phyloP scores from a whole-genome alignment of 2,888 invertebrate species.

The Yponomeuta sedellus region DNA sequence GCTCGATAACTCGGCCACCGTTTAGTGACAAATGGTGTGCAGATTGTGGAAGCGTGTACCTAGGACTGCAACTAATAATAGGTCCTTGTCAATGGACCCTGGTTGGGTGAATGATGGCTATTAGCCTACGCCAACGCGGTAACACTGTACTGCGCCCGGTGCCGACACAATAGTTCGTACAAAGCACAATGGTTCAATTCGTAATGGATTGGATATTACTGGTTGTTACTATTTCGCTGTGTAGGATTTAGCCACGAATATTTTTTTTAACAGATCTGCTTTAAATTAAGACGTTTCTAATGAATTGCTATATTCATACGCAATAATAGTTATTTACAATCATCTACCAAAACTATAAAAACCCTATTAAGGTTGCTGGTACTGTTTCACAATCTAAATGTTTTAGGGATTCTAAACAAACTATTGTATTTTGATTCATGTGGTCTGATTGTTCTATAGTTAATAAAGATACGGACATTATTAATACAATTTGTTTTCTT shows the following conservation, averaged over 20 bases:
- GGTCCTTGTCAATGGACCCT: conserved; percentile 50
- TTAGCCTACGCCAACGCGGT: conserved; percentile 39
- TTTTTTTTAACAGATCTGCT: not conserved
- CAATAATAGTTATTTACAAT: too few species aligned
- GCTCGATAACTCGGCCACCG: conserved; percentile 12
- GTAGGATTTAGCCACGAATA: not conserved
- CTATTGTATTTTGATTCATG: too few species aligned
- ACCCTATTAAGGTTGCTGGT: too few species aligned
- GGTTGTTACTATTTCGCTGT: not conserved
- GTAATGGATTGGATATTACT: not conserved
- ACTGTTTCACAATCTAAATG: too few species aligned
- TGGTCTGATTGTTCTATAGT: too few species aligned
- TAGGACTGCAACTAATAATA: conserved; percentile 42
- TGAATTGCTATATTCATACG: too few species aligned
- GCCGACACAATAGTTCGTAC: not conserved
- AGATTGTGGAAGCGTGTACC: conserved; percentile 23
- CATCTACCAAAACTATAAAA: too few species aligned
- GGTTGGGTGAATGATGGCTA: conserved; percentile 65
- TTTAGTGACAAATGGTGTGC: conserved; percentile 19
- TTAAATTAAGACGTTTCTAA: too few species aligned
- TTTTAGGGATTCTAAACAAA: too few species aligned
- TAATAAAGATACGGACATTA: too few species aligned
- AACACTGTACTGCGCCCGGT: not conserved
- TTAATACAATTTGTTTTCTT: too few species aligned
- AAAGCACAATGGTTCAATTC: not conserved